Conservation (phyloP, 30 jellyfish, hydroid and myxozoan species). For the Turritopsis dohrnii region DNA sequence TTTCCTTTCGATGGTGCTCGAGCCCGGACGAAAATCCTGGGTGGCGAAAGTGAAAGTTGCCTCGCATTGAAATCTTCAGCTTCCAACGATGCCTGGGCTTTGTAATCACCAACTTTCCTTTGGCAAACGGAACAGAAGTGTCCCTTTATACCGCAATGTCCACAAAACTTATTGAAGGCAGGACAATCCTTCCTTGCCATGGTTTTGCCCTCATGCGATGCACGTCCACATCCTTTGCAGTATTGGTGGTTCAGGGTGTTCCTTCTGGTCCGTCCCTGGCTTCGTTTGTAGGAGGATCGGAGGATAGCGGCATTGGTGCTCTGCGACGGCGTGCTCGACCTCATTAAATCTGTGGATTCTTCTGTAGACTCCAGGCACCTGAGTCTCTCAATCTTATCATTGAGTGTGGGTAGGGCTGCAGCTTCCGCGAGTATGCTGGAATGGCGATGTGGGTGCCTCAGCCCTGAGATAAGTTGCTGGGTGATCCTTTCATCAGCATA, state of each 20-base stretch:
- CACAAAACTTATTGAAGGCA: not conserved
- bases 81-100: no score
- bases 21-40: not conserved
- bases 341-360: not conserved
- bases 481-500: constrained; percentile 2
- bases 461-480: not conserved
- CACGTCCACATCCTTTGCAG: not conserved
- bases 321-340: not conserved
- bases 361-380: not conserved
- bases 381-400: not conserved
- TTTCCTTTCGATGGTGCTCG: not conserved
- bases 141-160: not conserved
- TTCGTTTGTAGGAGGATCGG: no score
- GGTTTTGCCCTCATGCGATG: not conserved
- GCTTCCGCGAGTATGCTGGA: not conserved
- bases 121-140: not conserved
- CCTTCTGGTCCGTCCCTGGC: not conserved
- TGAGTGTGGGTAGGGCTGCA: not conserved
- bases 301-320: not conserved
- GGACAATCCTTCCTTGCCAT: not conserved
- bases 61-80: no score
- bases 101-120: no score
- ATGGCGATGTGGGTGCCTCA: not conserved
- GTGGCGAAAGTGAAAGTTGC: no score
- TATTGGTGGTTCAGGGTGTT: not conserved